These are phyloP conservation scores for Erythrocercus mccallii DNA, from an alignment of 2,113 vertebrate species.

Conservation along the genomic window DNA sequence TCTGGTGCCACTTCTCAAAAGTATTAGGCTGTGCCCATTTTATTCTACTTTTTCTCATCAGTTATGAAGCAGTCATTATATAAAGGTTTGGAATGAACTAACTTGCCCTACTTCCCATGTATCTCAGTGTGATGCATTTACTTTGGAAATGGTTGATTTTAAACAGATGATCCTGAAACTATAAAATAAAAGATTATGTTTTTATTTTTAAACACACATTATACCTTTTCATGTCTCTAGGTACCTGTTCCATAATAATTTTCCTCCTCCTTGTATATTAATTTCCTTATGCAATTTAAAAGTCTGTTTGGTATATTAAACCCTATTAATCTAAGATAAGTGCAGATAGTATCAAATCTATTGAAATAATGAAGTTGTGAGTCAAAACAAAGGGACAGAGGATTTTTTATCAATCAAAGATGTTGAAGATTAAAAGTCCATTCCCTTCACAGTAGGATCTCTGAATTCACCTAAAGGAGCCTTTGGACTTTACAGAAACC, in stretches of 20 bases:
- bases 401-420: neutral
- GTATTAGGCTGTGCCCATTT: neutral
- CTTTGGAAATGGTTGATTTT: conserved; percentile 25
- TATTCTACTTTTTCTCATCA: neutral
- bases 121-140: conserved; percentile 19
- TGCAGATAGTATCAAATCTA: neutral
- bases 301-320: neutral
- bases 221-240: conserved; percentile 1
- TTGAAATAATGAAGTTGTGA: conserved; percentile 1
- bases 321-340: conserved; percentile 10
- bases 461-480: neutral
- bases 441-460: neutral
- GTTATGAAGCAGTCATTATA: conserved; percentile 7
- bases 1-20: neutral
- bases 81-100: conserved; percentile 17
- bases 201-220: conserved; percentile 27
- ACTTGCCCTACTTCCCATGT: neutral
- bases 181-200: neutral
- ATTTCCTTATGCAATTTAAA: conserved; percentile 32
- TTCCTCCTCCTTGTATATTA: conserved; percentile 8
- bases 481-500: neutral
- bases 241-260: neutral
- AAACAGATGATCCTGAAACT: conserved; percentile 25
- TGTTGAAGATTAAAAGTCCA: neutral
- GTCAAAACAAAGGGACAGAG: conserved; percentile 2